phyloP scores from a whole-genome alignment of 2,797 vertebrate genomes.

The Anableps anableps region DNA sequence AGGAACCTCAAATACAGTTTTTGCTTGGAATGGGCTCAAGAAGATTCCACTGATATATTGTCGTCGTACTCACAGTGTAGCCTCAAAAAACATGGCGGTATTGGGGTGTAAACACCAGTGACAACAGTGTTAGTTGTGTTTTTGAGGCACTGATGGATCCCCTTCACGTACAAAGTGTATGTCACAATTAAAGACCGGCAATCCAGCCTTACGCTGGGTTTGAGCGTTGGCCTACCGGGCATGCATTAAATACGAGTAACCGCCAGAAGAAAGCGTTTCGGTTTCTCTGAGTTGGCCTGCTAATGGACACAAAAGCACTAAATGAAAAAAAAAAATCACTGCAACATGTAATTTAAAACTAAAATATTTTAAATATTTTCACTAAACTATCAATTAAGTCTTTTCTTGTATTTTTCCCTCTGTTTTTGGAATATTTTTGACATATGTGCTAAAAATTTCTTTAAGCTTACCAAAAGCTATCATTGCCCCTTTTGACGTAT shows the following conservation, averaged over 20 bases:
- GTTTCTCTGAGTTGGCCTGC: not conserved
- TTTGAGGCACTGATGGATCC: not conserved
- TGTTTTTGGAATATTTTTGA: not conserved
- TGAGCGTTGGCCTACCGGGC: not conserved
- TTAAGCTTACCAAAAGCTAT: not conserved
- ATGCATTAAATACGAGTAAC: not conserved
- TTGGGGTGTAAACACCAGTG: not conserved
- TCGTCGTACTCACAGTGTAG: fast-evolving
- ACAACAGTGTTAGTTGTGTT: not conserved
- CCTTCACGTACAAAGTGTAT: not conserved
- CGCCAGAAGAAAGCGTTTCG: not conserved
- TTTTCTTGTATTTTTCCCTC: not conserved
- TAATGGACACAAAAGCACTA: not conserved
- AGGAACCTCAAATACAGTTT: not conserved
- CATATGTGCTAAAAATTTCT: not conserved
- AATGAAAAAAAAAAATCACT: not conserved
- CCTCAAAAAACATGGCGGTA: not conserved
- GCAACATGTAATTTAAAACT: not conserved
- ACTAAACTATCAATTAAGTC: not conserved
- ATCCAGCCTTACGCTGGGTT: not conserved
- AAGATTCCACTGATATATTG: not conserved
- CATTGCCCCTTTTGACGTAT: not conserved
- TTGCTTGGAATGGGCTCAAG: not conserved
- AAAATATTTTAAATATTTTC: not conserved
- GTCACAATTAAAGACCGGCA: not conserved